These are phyloP conservation scores for Pseudois nayaur DNA, from an alignment of 2,113 vertebrate species.

Conservation along the genomic window DNA sequence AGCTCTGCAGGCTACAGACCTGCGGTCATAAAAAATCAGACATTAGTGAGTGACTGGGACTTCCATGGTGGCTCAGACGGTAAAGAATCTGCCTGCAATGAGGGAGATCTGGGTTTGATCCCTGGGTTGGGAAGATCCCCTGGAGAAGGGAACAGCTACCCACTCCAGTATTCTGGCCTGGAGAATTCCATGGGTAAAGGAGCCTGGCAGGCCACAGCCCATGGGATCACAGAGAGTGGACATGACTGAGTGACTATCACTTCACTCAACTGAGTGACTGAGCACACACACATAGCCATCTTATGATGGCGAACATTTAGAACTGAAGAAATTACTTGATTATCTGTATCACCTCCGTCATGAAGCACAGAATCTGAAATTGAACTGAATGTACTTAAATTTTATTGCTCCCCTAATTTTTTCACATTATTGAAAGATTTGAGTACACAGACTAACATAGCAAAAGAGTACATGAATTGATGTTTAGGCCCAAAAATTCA, in stretches of 20 bases:
- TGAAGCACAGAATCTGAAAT: not conserved
- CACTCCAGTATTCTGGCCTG: not conserved
- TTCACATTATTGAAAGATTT: not conserved
- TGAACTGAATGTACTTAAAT: not conserved
- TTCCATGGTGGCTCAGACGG: not conserved
- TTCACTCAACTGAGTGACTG: not conserved
- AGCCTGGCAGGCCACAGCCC: not conserved
- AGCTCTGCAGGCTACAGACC: not conserved
- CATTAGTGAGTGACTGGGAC: not conserved
- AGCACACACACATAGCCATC: not conserved
- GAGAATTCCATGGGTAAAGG: not conserved
- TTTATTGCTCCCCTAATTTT: not conserved
- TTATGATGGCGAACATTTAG: not conserved
- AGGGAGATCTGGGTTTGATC: not conserved
- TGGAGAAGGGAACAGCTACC: not conserved
- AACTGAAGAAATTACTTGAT: not conserved
- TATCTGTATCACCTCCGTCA: not conserved
- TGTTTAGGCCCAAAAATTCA: not conserved
- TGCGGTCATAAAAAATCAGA: not conserved
- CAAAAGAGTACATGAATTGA: not conserved
- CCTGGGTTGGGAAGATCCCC: not conserved
- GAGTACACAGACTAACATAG: not conserved
- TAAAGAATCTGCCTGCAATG: not conserved
- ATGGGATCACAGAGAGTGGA: not conserved
- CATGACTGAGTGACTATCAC: not conserved